Evolutionary conservation across 2,797 vertebrate genomes (phyloP), one percentile per base, ranked within the genome.

Genomic region (Siniperca scherzeri): DNA sequence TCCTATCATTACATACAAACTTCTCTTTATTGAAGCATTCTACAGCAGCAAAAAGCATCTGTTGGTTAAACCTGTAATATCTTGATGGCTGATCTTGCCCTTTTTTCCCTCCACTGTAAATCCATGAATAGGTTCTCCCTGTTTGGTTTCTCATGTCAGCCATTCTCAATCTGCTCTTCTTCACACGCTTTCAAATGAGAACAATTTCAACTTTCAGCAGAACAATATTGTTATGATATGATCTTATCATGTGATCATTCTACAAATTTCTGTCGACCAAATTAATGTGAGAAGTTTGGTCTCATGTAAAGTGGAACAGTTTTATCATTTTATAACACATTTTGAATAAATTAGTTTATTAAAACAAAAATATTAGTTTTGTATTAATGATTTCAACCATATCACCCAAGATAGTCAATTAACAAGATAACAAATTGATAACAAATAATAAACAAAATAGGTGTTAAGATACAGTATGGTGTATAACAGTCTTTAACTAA

Each of bases 91-190:
- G 38, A 66, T 40, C 27, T 8, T 30, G 25, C 6, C 2, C 36
- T 55, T 83, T 76, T 40, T 55, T 19, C 30, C 30, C 3, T 30
- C 30, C n/a, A 53, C 42, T 70, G 46, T 68, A 57, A 65, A 53
- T 27, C 5, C 10, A 33, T 66, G 40, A 55, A 62, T 71, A 25
- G 50, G 27, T 55, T 75, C 44, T 33, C 21, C 14, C 27, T 12
- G 12, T 60, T 44, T 44, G 30, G 30, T 30, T 30, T 30, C 30
- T 30, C 30, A 30, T 30, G 30, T n/a, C 38, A 40, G 53, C 36
- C 71, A 38, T 64, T 19, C n/a, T 55, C 52, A 1, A 60, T 67
- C 59, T 48, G 59, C 40, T 70, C 3, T 21, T 40, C 57, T n/a
- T 50, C 59, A 48, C 38, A 38, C 30, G 30, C 30, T 30, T 30